Percentiles rank a stretch among this genome's conserved stretches.
These are phyloP conservation scores for Nothoprocta perdicaria DNA, from an alignment of 2,113 vertebrate genomes.

Conservation along the genomic window DNA sequence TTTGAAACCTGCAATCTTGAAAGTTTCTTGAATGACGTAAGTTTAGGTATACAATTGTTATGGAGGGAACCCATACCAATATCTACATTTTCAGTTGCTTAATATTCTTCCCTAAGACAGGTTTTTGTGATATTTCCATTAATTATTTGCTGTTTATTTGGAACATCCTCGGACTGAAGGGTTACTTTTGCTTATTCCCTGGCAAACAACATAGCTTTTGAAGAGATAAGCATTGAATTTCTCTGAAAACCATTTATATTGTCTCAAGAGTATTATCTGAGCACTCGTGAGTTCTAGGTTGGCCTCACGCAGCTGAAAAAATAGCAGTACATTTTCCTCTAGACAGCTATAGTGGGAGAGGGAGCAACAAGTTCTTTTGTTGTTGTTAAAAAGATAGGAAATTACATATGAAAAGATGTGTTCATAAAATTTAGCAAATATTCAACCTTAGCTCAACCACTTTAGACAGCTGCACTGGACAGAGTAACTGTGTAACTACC, in stretches of 20 bases:
- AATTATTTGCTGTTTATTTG: not conserved
- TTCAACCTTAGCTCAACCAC: not conserved
- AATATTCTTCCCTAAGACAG: not conserved
- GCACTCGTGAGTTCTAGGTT: not conserved
- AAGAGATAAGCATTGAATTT: not conserved
- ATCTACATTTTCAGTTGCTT: not conserved
- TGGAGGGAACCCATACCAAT: not conserved
- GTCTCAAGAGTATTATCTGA: not conserved
- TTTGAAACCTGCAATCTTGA: conserved; percentile 78
- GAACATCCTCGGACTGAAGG: not conserved
- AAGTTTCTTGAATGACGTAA: conserved; percentile 77
- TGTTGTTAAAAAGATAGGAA: not conserved
- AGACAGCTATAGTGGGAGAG: not conserved
- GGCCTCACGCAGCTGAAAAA: not conserved
- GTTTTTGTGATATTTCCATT: not conserved
- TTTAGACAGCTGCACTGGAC: not conserved
- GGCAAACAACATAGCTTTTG: not conserved
- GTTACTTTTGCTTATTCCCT: not conserved
- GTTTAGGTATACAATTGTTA: not conserved
- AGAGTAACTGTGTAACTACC: not conserved
- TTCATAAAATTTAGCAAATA: not conserved
- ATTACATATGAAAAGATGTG: not conserved
- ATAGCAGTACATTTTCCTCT: not conserved
- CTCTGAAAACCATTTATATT: not conserved
- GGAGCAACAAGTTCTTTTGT: not conserved